phyloP scores from a whole-genome alignment of 2,113 vertebrate species.

The Pseudorectes ferrugineus region DNA sequence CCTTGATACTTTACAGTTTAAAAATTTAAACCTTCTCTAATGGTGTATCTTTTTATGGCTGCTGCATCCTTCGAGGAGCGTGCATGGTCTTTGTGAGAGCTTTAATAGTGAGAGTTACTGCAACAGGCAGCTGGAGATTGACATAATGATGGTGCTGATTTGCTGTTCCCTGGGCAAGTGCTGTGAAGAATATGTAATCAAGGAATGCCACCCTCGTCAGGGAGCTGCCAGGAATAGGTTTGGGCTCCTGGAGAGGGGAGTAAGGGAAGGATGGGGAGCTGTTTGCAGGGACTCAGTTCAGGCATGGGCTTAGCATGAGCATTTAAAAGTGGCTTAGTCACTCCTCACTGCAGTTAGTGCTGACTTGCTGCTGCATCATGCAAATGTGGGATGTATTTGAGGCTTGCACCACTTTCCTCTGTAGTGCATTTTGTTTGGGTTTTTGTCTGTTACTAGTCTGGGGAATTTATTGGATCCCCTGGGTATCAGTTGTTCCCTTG shows the following conservation, averaged over 20 bases:
- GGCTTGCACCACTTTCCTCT: background rate
- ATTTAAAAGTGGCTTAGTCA: background rate
- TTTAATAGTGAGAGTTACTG: background rate
- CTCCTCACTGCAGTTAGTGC: background rate
- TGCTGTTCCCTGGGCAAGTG: background rate
- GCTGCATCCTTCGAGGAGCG: background rate
- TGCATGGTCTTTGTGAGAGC: background rate
- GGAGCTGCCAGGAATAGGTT: background rate
- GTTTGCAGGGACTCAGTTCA: background rate
- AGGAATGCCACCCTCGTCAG: background rate
- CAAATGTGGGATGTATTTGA: background rate
- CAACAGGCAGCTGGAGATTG: background rate
- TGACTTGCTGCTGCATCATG: background rate
- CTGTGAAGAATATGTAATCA: conserved; percentile 7
- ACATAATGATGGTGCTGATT: background rate
- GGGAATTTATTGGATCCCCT: background rate
- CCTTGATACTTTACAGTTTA: background rate
- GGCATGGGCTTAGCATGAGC: background rate
- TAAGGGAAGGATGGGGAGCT: background rate
- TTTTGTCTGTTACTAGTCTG: background rate
- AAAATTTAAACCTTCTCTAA: background rate
- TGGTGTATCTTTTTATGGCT: background rate
- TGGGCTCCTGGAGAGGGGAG: background rate
- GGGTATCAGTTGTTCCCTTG: background rate
- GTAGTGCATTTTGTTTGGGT: background rate